Percentiles rank a stretch among this genome's conserved stretches.
Evolutionary conservation across 2,888 invertebrate genomes (phyloP).

Genomic region (Ypsolopha scabrella): DNA sequence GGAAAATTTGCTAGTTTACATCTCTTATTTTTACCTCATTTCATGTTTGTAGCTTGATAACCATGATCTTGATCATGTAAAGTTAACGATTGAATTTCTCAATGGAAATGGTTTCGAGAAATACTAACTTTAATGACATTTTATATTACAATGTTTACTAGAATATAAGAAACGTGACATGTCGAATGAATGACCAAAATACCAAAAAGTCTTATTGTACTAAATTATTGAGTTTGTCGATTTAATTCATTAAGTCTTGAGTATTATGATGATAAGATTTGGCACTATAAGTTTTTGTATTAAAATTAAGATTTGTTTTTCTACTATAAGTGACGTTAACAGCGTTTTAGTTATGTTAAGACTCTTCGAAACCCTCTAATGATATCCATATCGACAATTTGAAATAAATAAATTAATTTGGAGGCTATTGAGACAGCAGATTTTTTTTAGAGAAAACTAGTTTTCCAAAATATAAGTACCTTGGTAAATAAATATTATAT

Average conservation of each 20-base stretch:
- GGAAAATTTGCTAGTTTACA: neutral
- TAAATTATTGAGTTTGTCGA: slow-evolving; percentile 5
- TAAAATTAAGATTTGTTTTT: slow-evolving; percentile 11
- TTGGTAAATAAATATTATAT: too few relatives aligned
- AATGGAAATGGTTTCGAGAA: neutral
- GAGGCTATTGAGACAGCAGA: too few relatives aligned
- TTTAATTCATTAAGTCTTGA: slow-evolving; percentile 12
- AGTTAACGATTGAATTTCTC: neutral
- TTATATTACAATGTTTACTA: slow-evolving; percentile 13
- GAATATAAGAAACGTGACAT: slow-evolving; percentile 50
- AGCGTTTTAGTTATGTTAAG: too few relatives aligned
- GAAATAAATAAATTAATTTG: too few relatives aligned
- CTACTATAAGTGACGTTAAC: neutral
- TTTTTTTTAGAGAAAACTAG: too few relatives aligned
- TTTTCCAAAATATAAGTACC: too few relatives aligned
- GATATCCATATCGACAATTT: too few relatives aligned
- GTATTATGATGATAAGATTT: slow-evolving; percentile 23
- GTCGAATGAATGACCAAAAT: slow-evolving; percentile 43
- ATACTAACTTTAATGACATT: neutral
- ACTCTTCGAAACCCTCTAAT: too few relatives aligned
- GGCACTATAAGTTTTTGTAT: slow-evolving; percentile 18
- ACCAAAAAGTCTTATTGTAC: slow-evolving; percentile 34
- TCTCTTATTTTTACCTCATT: neutral
- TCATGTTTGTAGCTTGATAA: neutral
- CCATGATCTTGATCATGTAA: neutral